A percentile compares a stretch with the other conserved stretches of the same genome.
phyloP scores from a whole-genome alignment of 1,140 invertebrate genomes.

The Calephelis virginiensis region DNA sequence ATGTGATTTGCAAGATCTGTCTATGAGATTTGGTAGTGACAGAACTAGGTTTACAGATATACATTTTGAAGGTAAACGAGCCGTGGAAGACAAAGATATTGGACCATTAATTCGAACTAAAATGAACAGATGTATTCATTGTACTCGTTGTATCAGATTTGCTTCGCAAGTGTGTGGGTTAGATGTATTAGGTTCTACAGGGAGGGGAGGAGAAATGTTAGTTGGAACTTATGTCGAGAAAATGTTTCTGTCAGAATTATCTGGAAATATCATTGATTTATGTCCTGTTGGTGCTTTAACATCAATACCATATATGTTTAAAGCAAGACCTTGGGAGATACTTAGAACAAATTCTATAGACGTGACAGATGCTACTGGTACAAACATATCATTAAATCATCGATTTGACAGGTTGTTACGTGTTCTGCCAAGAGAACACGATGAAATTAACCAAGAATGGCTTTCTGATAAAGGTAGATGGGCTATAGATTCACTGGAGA shows the following conservation, averaged over 20 bases:
- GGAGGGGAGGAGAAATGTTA: constrained; percentile 82
- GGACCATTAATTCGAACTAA: constrained; percentile 88
- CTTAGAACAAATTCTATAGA: constrained; percentile 85
- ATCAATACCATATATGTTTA: constrained; percentile 96
- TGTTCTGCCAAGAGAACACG: constrained; percentile 85
- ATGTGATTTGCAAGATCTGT: constrained; percentile 98
- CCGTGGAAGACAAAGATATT: constrained; percentile 88
- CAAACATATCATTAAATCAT: constrained; percentile 86
- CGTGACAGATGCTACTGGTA: constrained; percentile 87
- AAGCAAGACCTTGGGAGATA: constrained; percentile 82
- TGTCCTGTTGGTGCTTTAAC: constrained; percentile 99
- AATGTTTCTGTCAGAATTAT: constrained; percentile 97
- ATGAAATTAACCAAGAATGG: constrained; percentile 91
- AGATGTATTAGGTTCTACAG: constrained; percentile 87
- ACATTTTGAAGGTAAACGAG: constrained; percentile 93
- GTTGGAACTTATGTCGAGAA: constrained; percentile 99
- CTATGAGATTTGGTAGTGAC: constrained; percentile 98
- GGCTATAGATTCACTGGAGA: constrained; percentile 87
- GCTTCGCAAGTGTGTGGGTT: constrained; percentile 88
- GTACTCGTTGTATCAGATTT: constrained; percentile 87
- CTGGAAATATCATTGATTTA: constrained; percentile 98
- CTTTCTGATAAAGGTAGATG: constrained; percentile 88
- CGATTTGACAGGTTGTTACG: constrained; percentile 86
- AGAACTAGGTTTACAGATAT: constrained; percentile 96
- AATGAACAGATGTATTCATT: constrained; percentile 91